phyloP scores from a whole-genome alignment of 2,797 vertebrate species.

The Pangasius larnaudii region DNA sequence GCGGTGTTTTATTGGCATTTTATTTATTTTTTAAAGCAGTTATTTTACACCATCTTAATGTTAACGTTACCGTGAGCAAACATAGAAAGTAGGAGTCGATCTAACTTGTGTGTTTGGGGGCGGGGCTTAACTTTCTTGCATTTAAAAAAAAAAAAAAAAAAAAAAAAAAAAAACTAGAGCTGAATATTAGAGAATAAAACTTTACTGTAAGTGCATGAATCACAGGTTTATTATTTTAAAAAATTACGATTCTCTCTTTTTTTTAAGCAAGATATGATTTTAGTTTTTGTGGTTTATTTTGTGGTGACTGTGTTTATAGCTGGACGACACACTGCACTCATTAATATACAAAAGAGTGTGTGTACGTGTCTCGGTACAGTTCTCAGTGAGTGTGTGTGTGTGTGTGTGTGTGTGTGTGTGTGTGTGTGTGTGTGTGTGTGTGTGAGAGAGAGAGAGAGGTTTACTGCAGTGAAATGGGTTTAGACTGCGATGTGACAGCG shows the following conservation, averaged over 20 bases:
- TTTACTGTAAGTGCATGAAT: background rate
- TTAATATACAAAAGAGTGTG: background rate
- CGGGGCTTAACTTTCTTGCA: background rate
- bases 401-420: no score
- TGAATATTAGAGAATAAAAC: background rate
- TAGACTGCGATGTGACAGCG: background rate
- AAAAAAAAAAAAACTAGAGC: background rate
- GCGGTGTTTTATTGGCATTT: background rate
- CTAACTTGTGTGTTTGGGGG: background rate
- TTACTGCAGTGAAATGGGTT: background rate
- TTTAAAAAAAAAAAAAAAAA: no score
- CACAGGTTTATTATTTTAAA: background rate
- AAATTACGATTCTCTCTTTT: background rate
- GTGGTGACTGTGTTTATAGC: background rate
- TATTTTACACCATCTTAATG: background rate
- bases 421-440: background rate
- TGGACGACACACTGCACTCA: background rate
- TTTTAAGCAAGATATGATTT: background rate
- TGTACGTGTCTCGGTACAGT: background rate
- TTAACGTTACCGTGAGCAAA: background rate
- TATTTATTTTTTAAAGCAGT: background rate
- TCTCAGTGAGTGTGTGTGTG: background rate
- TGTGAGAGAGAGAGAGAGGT: background rate
- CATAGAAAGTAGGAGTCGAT: background rate
- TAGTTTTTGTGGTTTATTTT: background rate